Evolutionary conservation across 2,113 vertebrate species (phyloP).

Genomic region (Diglossa brunneiventris): DNA sequence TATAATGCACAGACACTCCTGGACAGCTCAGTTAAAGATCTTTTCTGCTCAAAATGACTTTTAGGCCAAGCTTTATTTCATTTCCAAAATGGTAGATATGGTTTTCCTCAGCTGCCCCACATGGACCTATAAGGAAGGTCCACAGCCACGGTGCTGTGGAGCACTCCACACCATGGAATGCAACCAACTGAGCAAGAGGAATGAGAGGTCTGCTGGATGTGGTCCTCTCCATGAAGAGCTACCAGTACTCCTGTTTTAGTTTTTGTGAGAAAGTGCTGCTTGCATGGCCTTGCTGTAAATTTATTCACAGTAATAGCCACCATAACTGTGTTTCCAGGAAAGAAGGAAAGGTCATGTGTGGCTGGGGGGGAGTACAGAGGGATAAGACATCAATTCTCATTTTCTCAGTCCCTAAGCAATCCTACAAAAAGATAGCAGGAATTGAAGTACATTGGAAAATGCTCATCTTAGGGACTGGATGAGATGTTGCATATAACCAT

Average conservation of each 20-base stretch:
- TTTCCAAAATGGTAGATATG: not conserved
- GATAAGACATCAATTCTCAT: not conserved
- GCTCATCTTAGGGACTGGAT: not conserved
- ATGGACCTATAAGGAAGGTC: not conserved
- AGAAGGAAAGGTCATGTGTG: not conserved
- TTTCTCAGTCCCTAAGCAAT: not conserved
- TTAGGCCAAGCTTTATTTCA: not conserved
- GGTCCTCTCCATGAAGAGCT: not conserved
- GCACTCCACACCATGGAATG: not conserved
- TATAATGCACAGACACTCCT: not conserved
- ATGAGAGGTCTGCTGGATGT: not conserved
- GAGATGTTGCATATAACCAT: not conserved
- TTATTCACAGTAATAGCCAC: not conserved
- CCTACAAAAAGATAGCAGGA: not conserved
- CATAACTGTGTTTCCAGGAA: not conserved
- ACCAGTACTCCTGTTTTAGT: not conserved
- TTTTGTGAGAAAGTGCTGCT: not conserved
- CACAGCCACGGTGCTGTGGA: not conserved
- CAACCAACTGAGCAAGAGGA: not conserved
- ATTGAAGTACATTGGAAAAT: not conserved
- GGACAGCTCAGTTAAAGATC: not conserved
- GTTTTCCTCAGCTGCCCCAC: not conserved
- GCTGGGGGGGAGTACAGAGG: not conserved
- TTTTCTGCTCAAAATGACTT: not conserved
- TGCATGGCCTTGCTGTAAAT: not conserved